Evolutionary conservation across 2,888 invertebrate species (phyloP).

Genomic region (Peribatodes rhomboidaria): DNA sequence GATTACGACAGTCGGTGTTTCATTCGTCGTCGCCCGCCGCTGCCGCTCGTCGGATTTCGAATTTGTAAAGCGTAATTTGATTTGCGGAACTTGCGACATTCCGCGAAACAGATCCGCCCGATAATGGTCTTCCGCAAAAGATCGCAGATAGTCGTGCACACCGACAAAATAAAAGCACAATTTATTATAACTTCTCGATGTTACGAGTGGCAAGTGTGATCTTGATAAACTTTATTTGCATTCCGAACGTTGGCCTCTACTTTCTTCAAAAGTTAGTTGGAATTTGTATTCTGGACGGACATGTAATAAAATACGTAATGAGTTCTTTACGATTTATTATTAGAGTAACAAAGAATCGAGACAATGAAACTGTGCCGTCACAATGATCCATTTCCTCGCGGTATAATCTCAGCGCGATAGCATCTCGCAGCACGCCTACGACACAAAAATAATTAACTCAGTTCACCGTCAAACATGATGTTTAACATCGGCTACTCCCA

Average conservation of each 20-base stretch:
- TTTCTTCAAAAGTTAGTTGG: constrained; percentile 42
- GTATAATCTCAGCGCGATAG: constrained; percentile 73
- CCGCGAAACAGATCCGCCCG: constrained; percentile 69
- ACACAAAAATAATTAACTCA: constrained; percentile 85
- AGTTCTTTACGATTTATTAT: constrained; percentile 35
- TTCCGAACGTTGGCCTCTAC: constrained; percentile 48
- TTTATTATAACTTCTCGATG: constrained; percentile 56
- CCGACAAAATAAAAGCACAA: constrained; percentile 60
- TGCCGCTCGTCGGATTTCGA: constrained; percentile 60
- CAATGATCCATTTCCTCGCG: constrained; percentile 75
- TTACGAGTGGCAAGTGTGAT: constrained; percentile 52
- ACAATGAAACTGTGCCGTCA: constrained; percentile 69
- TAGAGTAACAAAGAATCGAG: constrained; percentile 51
- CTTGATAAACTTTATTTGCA: constrained; percentile 64
- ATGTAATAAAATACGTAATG: constrained; percentile 39
- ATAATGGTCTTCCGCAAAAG: constrained; percentile 70
- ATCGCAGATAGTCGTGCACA: constrained; percentile 59
- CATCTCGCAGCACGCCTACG: constrained; percentile 79
- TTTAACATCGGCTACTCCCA: constrained; percentile 84
- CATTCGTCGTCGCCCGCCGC: constrained; percentile 60
- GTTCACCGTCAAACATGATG: constrained; percentile 81
- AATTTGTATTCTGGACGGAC: constrained; percentile 33
- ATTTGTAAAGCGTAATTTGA: constrained; percentile 81
- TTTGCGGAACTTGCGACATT: constrained; percentile 75
- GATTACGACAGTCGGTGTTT: constrained; percentile 74